Evolutionary conservation across 1,140 invertebrate species (phyloP), one percentile per base, ranked within the genome.

Genomic region (Physella acuta): DNA sequence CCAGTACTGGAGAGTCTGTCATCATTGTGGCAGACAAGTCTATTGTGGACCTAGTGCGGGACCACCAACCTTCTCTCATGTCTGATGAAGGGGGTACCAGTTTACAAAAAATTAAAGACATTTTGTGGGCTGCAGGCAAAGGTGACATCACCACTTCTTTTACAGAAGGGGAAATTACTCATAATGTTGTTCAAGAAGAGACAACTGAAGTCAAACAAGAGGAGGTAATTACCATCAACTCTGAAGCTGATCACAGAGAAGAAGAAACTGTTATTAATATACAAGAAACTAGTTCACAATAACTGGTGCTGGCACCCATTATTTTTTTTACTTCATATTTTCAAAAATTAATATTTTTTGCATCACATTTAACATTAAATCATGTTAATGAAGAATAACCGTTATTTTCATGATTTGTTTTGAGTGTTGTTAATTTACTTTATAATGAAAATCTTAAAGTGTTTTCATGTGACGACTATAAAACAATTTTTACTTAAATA

Each of bases 1-100:
- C 66, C 1, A 58, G 56, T 17, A 68, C 66, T 58, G 66, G 66
- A 3, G 66, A 68, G 56, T 58, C 66, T 20, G 55, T 68, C 1
- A 68, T 68, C 53, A 68, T 68, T 49, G 56, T 60, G 17, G 66
- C 55, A 49, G 66, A 68, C 8, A 58, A 60, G 14, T 58, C 66
- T 24, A 60, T 68, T 34, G 56, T 68, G 26, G 56, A 68, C 51
- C 24, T 66, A 16, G 52, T 66, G 26, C 3, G 64, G 30, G 56
- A 60, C 4, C 53, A 68, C 17, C 64, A 67, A 26, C 51, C 37
- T 2, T 16, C 52, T 4, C 26, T 67, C 36, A 33, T 49, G 14
- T 67, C 52, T 1, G 53, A 26, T 1, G 51, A 67, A 28, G 33
- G 51, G 8, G 52, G 30, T 24, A 55, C 30, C 44, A 67, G 64